Evolutionary conservation across 2,113 vertebrate genomes (phyloP).

Genomic region (Nothoprocta pentlandii): DNA sequence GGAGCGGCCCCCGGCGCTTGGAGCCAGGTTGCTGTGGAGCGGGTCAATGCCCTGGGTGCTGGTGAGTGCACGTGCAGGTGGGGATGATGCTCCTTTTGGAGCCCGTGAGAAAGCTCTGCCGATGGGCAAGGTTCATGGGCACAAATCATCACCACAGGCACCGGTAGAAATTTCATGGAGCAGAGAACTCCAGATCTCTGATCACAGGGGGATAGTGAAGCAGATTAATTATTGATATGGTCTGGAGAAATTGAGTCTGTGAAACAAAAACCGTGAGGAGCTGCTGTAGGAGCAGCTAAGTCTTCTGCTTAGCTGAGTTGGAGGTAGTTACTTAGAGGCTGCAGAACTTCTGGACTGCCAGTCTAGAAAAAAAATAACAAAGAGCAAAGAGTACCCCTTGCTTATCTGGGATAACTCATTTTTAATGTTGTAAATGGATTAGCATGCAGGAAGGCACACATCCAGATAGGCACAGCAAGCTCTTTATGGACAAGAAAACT

Average conservation of each 20-base stretch:
- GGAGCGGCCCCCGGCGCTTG: slow-evolving; percentile 94
- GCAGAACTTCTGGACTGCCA: background rate
- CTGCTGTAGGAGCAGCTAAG: rapidly evolving
- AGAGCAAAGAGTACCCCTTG: background rate
- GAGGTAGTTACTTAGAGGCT: background rate
- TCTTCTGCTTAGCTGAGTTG: background rate
- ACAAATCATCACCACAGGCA: too few species aligned
- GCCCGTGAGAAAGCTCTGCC: background rate
- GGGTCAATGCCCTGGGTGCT: slow-evolving; percentile 86
- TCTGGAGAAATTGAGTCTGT: background rate
- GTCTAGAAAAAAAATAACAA: background rate
- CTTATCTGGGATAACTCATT: background rate
- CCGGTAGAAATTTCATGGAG: rapidly evolving
- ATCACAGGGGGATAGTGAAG: background rate
- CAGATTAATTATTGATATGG: background rate
- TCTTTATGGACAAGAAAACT: background rate
- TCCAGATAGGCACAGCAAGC: background rate
- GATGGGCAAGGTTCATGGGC: background rate
- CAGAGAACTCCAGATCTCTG: background rate
- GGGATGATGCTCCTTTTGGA: background rate
- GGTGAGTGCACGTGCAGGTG: slow-evolving; percentile 70
- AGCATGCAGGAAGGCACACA: background rate
- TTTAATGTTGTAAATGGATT: background rate
- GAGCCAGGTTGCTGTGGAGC: slow-evolving; percentile 92
- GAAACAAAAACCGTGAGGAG: background rate